These are phyloP conservation scores for Struthio camelus DNA, from an alignment of 2,113 vertebrate genomes.

Conservation along the genomic window DNA sequence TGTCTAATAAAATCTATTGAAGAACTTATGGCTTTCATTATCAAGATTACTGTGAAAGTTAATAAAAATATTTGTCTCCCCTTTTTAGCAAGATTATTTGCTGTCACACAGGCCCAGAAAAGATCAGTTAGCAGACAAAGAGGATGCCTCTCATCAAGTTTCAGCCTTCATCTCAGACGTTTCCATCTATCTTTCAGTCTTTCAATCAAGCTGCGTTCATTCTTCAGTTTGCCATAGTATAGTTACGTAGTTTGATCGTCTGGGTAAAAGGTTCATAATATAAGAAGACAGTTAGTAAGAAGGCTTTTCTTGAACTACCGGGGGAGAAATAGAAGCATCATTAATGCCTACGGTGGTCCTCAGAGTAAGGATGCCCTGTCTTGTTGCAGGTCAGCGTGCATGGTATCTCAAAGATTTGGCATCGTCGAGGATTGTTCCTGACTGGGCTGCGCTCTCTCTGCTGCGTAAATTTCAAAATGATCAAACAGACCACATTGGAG, in stretches of 20 bases:
- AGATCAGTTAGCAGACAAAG: background rate
- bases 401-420: background rate
- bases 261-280: background rate
- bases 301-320: background rate
- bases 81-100: background rate
- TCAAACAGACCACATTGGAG: rapidly evolving
- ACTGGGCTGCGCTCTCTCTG: background rate
- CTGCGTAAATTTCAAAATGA: background rate
- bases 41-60: background rate
- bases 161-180: background rate
- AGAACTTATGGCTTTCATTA: background rate
- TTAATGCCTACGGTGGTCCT: background rate
- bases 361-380: background rate
- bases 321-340: background rate
- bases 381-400: background rate
- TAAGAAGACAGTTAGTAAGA: background rate
- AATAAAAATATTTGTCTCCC: background rate
- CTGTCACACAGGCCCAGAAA: background rate
- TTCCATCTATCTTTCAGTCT: background rate
- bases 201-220: background rate
- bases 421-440: background rate
- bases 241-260: background rate
- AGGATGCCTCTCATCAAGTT: background rate
- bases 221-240: background rate
- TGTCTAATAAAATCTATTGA: background rate